Evolutionary conservation across 2,113 vertebrate species (phyloP).

Genomic region (Oryzias melastigma): DNA sequence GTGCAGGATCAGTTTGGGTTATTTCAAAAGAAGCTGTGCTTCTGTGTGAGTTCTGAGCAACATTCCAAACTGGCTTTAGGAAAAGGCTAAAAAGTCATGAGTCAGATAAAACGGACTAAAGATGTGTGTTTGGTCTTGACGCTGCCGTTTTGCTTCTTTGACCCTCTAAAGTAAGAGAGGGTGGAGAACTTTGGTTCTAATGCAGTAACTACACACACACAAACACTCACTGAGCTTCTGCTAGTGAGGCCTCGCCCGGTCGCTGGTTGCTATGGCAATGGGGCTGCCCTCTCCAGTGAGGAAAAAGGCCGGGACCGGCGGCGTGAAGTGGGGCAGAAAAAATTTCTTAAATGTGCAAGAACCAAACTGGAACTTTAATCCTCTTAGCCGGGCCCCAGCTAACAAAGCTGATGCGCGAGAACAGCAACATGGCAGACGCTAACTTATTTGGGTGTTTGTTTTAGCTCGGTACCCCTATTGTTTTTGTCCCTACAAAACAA

Average conservation of each 20-base stretch:
- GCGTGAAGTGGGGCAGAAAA: slow-evolving; percentile 81
- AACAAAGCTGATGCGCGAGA: slow-evolving; percentile 68
- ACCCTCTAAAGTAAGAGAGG: slow-evolving; percentile 26
- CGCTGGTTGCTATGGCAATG: slow-evolving; percentile 67
- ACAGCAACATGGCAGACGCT: slow-evolving; percentile 61
- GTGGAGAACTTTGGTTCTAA: slow-evolving; percentile 40
- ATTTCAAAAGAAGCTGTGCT: slow-evolving; percentile 36
- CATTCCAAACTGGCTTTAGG: slow-evolving; percentile 18
- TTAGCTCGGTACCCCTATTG: not conserved
- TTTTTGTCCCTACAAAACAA: no score
- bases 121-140: not conserved
- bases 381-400: slow-evolving; percentile 72
- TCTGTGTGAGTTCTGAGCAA: slow-evolving; percentile 13
- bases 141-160: slow-evolving; percentile 21
- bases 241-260: slow-evolving; percentile 50
- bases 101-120: slow-evolving; percentile 2
- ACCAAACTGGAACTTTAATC: slow-evolving; percentile 80
- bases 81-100: slow-evolving; percentile 11
- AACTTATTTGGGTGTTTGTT: slow-evolving; percentile 50
- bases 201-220: slow-evolving; percentile 39
- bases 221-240: slow-evolving; percentile 38
- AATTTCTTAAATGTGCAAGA: slow-evolving; percentile 79
- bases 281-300: slow-evolving; percentile 50
- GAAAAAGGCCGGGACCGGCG: slow-evolving; percentile 47
- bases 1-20: slow-evolving; percentile 30